A percentile compares a stretch with the other conserved stretches of the same genome.
These are phyloP conservation scores for Diaphora mendica DNA, from an alignment of 2,888 invertebrate genomes.

Conservation along the genomic window DNA sequence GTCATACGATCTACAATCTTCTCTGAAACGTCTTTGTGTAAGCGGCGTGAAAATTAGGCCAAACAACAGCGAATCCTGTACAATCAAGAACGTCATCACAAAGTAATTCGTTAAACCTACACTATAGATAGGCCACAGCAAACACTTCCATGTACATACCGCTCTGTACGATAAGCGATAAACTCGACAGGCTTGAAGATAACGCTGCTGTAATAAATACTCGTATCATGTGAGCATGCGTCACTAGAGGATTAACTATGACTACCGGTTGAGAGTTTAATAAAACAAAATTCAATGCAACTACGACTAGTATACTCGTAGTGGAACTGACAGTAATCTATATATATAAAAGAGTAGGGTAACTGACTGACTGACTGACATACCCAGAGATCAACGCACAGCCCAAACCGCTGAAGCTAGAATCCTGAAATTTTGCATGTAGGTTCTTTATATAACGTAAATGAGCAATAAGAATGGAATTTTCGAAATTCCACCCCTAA, in stretches of 20 bases:
- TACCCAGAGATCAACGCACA: too few species aligned
- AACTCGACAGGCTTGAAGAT: constrained; percentile 49
- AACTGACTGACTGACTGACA: too few species aligned
- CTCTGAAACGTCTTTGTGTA: neutral
- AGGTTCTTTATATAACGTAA: too few species aligned
- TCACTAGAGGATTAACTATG: constrained; percentile 48
- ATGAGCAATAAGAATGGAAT: too few species aligned
- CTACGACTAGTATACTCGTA: neutral
- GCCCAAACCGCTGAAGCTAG: too few species aligned
- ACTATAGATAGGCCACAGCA: constrained; percentile 59
- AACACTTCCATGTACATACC: constrained; percentile 67
- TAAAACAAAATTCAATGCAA: constrained; percentile 8
- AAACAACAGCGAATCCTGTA: constrained; percentile 18
- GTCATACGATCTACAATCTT: neutral
- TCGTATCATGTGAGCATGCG: constrained; percentile 60
- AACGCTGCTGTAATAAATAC: constrained; percentile 51
- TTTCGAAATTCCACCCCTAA: too few species aligned
- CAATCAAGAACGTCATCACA: constrained; percentile 51
- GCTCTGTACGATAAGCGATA: constrained; percentile 55
- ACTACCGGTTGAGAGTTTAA: constrained; percentile 31
- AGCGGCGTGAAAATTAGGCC: neutral
- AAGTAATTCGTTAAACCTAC: constrained; percentile 59
- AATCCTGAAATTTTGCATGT: too few species aligned
- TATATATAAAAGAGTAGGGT: too few species aligned
- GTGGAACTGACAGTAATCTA: neutral